Evolutionary conservation across 2,113 vertebrate species (phyloP).

Genomic region (Carettochelys insculpta): DNA sequence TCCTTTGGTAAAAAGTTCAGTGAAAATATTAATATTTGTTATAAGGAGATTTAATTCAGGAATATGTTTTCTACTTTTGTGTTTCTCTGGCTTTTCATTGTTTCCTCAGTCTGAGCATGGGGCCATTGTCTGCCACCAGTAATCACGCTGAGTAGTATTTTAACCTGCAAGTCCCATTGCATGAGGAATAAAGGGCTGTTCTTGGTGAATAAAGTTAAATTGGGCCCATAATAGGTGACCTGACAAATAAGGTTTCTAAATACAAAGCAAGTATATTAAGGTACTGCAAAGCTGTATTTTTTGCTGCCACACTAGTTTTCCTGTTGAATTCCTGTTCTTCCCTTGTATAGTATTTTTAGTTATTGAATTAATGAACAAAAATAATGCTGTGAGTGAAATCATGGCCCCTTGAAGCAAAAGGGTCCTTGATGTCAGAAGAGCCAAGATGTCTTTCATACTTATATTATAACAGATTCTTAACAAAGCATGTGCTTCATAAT

Average conservation of each 20-base stretch:
- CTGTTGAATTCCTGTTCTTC: background rate
- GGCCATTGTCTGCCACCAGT: background rate
- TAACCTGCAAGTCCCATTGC: accelerated
- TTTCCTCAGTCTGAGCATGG: background rate
- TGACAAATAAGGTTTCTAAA: background rate
- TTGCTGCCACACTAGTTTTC: background rate
- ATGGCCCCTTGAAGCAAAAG: background rate
- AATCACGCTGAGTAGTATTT: background rate
- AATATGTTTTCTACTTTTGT: background rate
- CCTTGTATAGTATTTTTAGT: background rate
- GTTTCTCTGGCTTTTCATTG: background rate
- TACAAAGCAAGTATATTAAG: background rate
- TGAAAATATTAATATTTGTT: background rate
- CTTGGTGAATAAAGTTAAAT: background rate
- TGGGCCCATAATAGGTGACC: background rate
- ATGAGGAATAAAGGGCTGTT: background rate
- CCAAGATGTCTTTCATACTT: background rate
- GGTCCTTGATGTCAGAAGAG: background rate
- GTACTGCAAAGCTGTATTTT: background rate
- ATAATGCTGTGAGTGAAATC: background rate
- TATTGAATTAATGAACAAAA: background rate
- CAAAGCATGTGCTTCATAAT: background rate
- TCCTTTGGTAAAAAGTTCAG: background rate
- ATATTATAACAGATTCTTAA: background rate
- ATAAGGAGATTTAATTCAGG: background rate